phyloP scores from a whole-genome alignment of 2,113 vertebrate species.

The Phalacrocorax aristotelis region DNA sequence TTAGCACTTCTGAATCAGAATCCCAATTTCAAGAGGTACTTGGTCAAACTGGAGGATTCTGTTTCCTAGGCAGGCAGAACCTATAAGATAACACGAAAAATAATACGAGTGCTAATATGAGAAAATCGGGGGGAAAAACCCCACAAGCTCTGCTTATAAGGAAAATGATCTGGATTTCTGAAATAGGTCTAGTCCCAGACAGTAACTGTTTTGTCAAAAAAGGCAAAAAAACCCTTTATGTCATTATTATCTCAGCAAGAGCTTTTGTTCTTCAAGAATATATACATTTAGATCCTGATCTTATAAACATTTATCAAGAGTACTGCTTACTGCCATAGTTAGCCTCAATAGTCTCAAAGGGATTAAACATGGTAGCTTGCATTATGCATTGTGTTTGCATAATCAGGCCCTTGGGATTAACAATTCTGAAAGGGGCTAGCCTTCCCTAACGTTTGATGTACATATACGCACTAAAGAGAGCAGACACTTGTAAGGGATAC shows the following conservation, averaged over 20 bases:
- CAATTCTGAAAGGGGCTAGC: constrained; percentile 17
- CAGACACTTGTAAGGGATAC: constrained; percentile 38
- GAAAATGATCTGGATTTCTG: neutral
- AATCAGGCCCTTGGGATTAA: constrained; percentile 62
- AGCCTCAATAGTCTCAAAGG: constrained; percentile 63
- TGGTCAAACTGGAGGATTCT: neutral
- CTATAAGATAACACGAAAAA: neutral
- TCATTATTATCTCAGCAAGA: neutral
- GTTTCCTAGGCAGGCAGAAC: neutral
- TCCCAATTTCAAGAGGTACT: neutral
- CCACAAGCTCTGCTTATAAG: neutral
- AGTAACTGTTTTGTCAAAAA: neutral
- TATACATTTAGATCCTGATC: constrained; percentile 16
- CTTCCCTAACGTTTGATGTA: constrained; percentile 4
- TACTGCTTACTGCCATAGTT: constrained; percentile 56
- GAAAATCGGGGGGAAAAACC: neutral
- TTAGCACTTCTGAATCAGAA: constrained; percentile 7
- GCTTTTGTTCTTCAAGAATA: neutral
- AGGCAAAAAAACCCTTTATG: neutral
- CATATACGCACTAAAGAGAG: neutral
- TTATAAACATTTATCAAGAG: constrained; percentile 52
- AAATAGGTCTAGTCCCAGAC: neutral
- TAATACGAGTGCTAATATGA: neutral
- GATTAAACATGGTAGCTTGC: constrained; percentile 56
- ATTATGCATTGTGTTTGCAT: constrained; percentile 63